Base-by-base conservation (phyloP, 2,888 invertebrate species). In the Agrilus biguttatus region DNA sequence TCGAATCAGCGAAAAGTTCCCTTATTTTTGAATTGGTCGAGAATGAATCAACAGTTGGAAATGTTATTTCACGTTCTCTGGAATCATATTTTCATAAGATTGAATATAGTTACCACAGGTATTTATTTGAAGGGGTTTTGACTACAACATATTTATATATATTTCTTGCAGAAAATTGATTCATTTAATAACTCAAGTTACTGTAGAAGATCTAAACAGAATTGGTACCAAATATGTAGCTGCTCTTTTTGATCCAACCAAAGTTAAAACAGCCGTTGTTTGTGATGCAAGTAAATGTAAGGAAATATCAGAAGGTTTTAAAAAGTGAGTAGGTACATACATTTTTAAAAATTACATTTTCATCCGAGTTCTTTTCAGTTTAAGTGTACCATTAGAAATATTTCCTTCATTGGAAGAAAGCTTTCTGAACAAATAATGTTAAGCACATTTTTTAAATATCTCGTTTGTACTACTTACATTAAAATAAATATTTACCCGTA, bases 21-120 rank as follows among this genome's bases (percentile, higher is more conserved):
- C 72, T 88, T n/a, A 78, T 91, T 48, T 93, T 83, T 65, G 84
- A 89, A 58, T 77, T 87, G 40, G 84, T 92, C 46, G 81, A 84
- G 53, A 71, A 77, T 50, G 88, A 89, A 63, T 83, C 83, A 58
- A 84, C 81, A 44, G 77, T 88, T 10, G 78, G 83, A 0, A 77
- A 80, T 55, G 75, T 85, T 17, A 80, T 86, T 19, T 61, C 66
- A 33, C 74, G 83, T 54, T 83, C 88, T 1, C 68, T 91, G n/a
- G 61, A 79, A 41, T 77, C 80, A 40, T 83, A 83, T 59, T 76
- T 86, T 55, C 74, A 80, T 51, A 71, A 74, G 14, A 74, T 82
- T 0, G 72, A 76, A 6, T 74, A 75, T 13, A 70, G 74, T 46
- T 82, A 82, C 55, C 82, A 81, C 65, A 78, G 74, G 77, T 81